Base-by-base conservation (phyloP, 2,113 vertebrate species). In the Taurulus bubalis region DNA sequence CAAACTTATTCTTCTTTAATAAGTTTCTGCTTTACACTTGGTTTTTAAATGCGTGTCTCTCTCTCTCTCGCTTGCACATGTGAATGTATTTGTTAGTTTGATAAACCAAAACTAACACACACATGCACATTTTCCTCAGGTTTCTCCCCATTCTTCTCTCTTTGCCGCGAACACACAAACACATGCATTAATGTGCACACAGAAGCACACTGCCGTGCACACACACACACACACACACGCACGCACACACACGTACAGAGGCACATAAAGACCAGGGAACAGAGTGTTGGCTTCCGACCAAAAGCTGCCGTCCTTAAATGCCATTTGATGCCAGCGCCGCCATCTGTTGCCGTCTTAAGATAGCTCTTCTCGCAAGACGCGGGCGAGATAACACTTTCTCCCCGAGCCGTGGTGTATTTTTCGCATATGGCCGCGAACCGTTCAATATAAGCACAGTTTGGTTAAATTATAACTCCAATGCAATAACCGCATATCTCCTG, bases 321-420 rank as follows among this genome's bases (percentile, higher is more conserved):
- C 49, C 70, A 70, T 80, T 60, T 49, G 96, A 97, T 98, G 97
- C 96, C 95, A 95, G 94, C 93, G 86, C 94, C 96, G 96, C 97
- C 97, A 98, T 98, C 96, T 96, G 97, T 96, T 96, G 85, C 88
- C 59, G 60, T 88, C 87, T 85, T 76, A 87, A 88, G 74, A 88
- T 84, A 90, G 78, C 86, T 85, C 60, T 45, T 71, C 83, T 71
- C 82, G 84, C 82, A 68, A 70, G 80, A 74, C 58, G 30, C 51
- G 51, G 75, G 74, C 24, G 36, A 85, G 71, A 72, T 62, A 32
- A 87, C 77, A 56, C 77, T 80, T 75, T 38, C 42, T 70, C 78
- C 45, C 34, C 60, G 79, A 85, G 74, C 53, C n/a, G 2, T 34
- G 22, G 34, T 45, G 64, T 45, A 47, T 65, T 89, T 75, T 62